Conservation (phyloP, 2,888 invertebrate genomes). For the Macrosoma leucophasiata region DNA sequence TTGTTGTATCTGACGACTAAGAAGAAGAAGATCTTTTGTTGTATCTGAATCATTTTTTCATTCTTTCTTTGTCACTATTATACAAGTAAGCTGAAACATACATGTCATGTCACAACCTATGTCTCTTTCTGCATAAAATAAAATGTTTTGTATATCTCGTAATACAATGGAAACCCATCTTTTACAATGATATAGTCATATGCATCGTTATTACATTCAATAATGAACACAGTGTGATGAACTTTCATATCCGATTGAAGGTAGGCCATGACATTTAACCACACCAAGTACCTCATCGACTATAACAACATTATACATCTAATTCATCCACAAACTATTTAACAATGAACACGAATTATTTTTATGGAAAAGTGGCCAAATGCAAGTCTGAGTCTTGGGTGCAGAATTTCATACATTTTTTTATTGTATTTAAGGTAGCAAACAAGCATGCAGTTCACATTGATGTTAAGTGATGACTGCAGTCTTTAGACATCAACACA, state of each 20-base stretch:
- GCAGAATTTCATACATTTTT: background rate
- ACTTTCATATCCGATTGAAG: conserved; percentile 55
- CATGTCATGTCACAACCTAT: too few species aligned
- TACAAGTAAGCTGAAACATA: too few species aligned
- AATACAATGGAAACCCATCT: conserved; percentile 51
- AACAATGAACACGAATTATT: conserved; percentile 18
- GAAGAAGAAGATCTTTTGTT: too few species aligned
- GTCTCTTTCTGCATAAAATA: too few species aligned
- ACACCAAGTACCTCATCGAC: conserved; percentile 49
- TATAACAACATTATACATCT: conserved; percentile 48
- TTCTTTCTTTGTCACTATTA: too few species aligned
- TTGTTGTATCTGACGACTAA: too few species aligned
- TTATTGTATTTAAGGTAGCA: too few species aligned
- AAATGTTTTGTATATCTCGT: too few species aligned
- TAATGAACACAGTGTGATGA: conserved; percentile 68
- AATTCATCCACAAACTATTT: conserved; percentile 29
- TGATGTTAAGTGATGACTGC: too few species aligned
- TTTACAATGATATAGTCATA: conserved; percentile 66
- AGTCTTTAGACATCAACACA: too few species aligned
- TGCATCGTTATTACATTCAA: conserved; percentile 58
- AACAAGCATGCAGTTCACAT: too few species aligned
- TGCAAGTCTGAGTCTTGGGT: background rate
- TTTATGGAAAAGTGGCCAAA: conserved; percentile 10
- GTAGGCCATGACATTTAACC: conserved; percentile 61
- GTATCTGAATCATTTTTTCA: too few species aligned